Evolutionary conservation across 2,888 invertebrate species (phyloP).

Genomic region (Apantesis nais): DNA sequence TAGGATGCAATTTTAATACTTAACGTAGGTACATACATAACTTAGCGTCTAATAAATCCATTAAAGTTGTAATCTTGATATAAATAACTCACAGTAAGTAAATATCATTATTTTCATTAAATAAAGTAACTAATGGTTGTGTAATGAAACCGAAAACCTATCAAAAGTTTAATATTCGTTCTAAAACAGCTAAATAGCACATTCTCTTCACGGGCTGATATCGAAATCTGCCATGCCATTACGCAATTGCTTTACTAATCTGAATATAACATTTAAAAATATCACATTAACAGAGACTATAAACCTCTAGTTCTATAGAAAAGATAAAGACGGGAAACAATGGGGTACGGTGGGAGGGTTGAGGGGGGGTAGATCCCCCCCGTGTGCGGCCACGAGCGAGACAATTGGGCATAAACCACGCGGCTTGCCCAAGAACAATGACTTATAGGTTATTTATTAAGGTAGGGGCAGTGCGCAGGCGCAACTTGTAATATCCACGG

Average conservation of each 20-base stretch:
- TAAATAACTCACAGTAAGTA: neutral
- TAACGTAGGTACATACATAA: neutral
- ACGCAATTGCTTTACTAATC: slow-evolving; percentile 46
- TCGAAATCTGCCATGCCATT: slow-evolving; percentile 34
- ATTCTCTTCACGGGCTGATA: slow-evolving; percentile 39
- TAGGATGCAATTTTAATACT: neutral
- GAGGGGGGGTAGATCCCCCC: slow-evolving; percentile 17
- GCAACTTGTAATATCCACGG: slow-evolving; percentile 52
- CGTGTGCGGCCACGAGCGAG: slow-evolving; percentile 41
- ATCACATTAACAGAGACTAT: slow-evolving; percentile 62
- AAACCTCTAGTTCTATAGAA: slow-evolving; percentile 61
- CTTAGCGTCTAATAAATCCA: slow-evolving; percentile 4
- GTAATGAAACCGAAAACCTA: slow-evolving; percentile 31
- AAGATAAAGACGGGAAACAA: slow-evolving; percentile 57
- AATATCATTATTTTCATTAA: slow-evolving; percentile 12
- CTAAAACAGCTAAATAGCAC: slow-evolving; percentile 21
- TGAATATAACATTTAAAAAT: slow-evolving; percentile 58
- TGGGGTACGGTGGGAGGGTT: slow-evolving; percentile 14
- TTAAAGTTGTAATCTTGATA: slow-evolving; percentile 7
- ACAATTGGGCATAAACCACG: slow-evolving; percentile 79
- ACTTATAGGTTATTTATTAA: slow-evolving; percentile 66
- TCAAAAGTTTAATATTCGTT: slow-evolving; percentile 33
- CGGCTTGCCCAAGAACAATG: slow-evolving; percentile 68
- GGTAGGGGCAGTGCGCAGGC: slow-evolving; percentile 34
- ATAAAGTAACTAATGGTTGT: neutral